Evolutionary conservation across 2,797 vertebrate species (phyloP).

Genomic region (Acrocephalus scirpaceus): DNA sequence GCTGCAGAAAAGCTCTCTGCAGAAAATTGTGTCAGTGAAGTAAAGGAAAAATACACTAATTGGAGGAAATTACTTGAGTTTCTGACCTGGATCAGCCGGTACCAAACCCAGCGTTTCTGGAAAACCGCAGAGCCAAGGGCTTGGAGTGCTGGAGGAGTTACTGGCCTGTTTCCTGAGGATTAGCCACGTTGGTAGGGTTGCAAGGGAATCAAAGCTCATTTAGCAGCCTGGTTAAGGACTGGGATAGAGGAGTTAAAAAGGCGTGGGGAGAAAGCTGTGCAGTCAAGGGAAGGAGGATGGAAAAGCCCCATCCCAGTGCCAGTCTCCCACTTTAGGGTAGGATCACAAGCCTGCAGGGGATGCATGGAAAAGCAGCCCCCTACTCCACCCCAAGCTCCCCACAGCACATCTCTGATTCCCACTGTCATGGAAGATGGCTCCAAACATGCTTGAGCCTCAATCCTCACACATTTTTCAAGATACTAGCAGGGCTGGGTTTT

Average conservation of each 20-base stretch:
- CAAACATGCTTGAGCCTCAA: neutral
- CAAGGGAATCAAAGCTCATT: neutral
- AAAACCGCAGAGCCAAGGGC: neutral
- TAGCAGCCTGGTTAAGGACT: neutral
- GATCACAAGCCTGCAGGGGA: neutral
- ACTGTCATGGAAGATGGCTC: neutral
- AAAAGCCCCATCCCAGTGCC: accelerated
- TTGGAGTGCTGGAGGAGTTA: neutral
- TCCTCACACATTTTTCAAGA: neutral
- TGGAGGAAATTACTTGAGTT: constrained; percentile 38
- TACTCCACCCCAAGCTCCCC: neutral
- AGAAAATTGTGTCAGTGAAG: neutral
- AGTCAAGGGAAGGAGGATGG: neutral
- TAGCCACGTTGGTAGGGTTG: neutral
- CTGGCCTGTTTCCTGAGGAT: constrained; percentile 28
- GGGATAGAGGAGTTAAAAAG: neutral
- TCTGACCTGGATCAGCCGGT: neutral
- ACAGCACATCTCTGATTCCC: neutral
- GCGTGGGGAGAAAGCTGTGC: neutral
- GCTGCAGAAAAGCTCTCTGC: neutral
- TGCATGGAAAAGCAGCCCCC: neutral
- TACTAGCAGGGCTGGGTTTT: neutral
- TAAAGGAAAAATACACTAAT: constrained; percentile 34
- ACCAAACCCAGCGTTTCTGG: neutral
- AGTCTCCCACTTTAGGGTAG: neutral